Conservation (phyloP, 2,888 invertebrate species). For the Latheticus oryzae region DNA sequence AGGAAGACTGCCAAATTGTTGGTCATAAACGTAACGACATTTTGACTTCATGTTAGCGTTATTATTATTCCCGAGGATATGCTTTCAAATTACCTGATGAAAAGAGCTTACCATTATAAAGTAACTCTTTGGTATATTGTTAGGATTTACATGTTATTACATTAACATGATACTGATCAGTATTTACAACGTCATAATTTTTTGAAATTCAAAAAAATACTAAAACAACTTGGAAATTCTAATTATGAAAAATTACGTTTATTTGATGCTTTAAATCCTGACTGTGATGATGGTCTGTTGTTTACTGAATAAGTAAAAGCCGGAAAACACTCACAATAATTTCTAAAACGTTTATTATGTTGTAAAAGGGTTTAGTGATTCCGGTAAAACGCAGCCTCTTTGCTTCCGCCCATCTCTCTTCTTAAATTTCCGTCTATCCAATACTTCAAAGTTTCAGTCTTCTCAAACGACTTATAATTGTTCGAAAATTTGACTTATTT, state of each 20-base stretch:
- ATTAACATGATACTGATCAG: too few species aligned
- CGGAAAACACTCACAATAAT: conserved; percentile 27
- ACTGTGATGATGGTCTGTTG: conserved; percentile 10
- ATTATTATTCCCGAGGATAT: conserved; percentile 15
- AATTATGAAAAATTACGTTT: conserved; percentile 25
- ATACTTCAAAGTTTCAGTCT: conserved; percentile 1
- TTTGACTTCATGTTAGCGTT: conserved; percentile 18
- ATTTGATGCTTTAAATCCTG: conserved; percentile 18
- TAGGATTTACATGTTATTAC: too few species aligned
- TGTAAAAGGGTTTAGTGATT: conserved; percentile 29
- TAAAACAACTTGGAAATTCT: conserved; percentile 10
- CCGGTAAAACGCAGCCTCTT: conserved; percentile 13
- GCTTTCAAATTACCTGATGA: conserved; percentile 25
- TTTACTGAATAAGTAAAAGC: conserved; percentile 22
- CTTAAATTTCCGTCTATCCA: conserved; percentile 11
- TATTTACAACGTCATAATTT: too few species aligned
- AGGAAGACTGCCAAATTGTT: conserved; percentile 17
- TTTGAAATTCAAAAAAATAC: neutral
- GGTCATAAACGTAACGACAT: conserved; percentile 7
- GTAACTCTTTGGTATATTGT: too few species aligned
- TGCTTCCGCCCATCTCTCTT: conserved; percentile 21
- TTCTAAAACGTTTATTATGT: conserved; percentile 31
- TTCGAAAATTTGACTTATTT: neutral
- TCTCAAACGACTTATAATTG: conserved; percentile 5
- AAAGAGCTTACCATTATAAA: too few species aligned